Percentiles rank a stretch among this genome's conserved stretches.
phyloP scores from a whole-genome alignment of 2,797 vertebrate genomes.

The Champsocephalus gunnari region DNA sequence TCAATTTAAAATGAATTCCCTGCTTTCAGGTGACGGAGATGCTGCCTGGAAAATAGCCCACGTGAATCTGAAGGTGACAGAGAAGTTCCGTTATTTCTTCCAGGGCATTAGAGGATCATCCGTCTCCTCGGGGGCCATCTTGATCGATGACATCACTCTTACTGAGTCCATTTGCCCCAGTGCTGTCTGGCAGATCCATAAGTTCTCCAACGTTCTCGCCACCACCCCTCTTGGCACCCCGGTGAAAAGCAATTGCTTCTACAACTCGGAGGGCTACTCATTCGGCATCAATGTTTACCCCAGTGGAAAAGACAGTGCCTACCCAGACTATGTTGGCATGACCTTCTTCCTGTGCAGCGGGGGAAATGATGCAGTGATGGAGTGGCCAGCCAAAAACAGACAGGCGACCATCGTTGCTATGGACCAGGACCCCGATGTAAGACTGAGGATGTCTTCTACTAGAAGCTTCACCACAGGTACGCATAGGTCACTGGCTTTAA shows the following conservation, averaged over 20 bases:
- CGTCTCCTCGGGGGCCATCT: slow-evolving; percentile 82
- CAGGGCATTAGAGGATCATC: slow-evolving; percentile 85
- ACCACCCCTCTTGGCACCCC: neutral
- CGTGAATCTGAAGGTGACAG: slow-evolving; percentile 82
- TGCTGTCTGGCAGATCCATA: slow-evolving; percentile 87
- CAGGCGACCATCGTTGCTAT: slow-evolving; percentile 85
- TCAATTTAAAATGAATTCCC: neutral
- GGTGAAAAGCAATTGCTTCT: slow-evolving; percentile 79
- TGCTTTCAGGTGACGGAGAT: slow-evolving; percentile 78
- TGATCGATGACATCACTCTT: slow-evolving; percentile 89
- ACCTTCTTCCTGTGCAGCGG: slow-evolving; percentile 89
- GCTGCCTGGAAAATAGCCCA: slow-evolving; percentile 89
- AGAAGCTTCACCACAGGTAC: slow-evolving; percentile 88
- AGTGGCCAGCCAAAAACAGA: slow-evolving; percentile 90
- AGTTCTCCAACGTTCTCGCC: slow-evolving; percentile 81
- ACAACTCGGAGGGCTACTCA: slow-evolving; percentile 88
- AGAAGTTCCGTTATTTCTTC: slow-evolving; percentile 94
- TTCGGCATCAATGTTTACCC: slow-evolving; percentile 87
- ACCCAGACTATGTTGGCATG: slow-evolving; percentile 71
- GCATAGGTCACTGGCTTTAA: neutral
- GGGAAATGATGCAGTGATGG: slow-evolving; percentile 88
- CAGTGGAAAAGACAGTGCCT: slow-evolving; percentile 36
- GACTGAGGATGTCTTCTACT: slow-evolving; percentile 89
- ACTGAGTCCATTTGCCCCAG: slow-evolving; percentile 88
- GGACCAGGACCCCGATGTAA: slow-evolving; percentile 88